These are phyloP conservation scores for Harpagifer antarcticus DNA, from an alignment of 2,797 vertebrate species.

Conservation along the genomic window DNA sequence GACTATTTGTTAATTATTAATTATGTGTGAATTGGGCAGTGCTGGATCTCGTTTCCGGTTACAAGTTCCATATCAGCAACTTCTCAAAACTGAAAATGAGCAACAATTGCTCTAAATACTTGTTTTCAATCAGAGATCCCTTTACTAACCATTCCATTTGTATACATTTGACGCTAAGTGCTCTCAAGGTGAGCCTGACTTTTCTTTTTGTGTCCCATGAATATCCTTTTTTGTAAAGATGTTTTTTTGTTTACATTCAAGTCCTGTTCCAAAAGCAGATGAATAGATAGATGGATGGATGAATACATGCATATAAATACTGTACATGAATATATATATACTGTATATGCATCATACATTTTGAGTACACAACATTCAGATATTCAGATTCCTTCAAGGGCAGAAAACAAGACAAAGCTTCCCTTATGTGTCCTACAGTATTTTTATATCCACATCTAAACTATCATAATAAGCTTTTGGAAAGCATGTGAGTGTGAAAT, in stretches of 20 bases:
- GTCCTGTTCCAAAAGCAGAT: neutral
- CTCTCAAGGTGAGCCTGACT: neutral
- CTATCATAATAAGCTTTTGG: slow-evolving; percentile 64
- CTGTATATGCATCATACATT: neutral
- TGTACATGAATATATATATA: neutral
- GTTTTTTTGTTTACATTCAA: neutral
- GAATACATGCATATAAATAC: slow-evolving; percentile 5
- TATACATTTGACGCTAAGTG: neutral
- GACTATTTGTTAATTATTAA: slow-evolving; percentile 27
- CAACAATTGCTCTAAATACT: neutral
- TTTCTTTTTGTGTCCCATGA: neutral
- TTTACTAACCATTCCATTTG: slow-evolving; percentile 1
- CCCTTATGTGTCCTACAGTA: slow-evolving; percentile 28
- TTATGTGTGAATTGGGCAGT: slow-evolving; percentile 43
- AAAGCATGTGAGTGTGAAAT: slow-evolving; percentile 70
- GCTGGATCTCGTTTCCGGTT: slow-evolving; percentile 21
- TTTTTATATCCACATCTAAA: slow-evolving; percentile 61
- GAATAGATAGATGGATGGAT: neutral
- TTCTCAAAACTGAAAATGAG: slow-evolving; percentile 4
- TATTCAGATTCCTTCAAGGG: slow-evolving; percentile 30
- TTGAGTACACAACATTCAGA: neutral
- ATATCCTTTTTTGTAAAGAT: neutral
- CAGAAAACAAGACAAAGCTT: slow-evolving; percentile 32
- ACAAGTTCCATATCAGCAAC: slow-evolving; percentile 23
- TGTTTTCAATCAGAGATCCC: neutral